A percentile compares a stretch with the other conserved stretches of the same genome.
Conservation (phyloP, 1,140 invertebrate genomes). For the Lamellibrachia luymesi region DNA sequence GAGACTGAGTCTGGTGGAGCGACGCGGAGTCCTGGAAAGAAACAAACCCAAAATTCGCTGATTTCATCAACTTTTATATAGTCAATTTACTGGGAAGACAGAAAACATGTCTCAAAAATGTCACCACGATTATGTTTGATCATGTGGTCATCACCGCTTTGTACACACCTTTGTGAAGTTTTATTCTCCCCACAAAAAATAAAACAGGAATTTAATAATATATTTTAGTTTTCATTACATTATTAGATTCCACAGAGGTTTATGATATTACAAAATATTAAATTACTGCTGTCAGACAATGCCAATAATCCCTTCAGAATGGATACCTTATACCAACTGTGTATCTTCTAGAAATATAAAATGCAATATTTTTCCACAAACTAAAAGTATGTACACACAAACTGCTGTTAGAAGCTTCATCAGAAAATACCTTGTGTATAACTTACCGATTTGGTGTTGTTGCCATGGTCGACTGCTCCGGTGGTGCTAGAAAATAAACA, state of each 20-base stretch:
- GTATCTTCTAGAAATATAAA: not conserved
- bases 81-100: not conserved
- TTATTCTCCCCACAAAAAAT: not conserved
- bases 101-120: not conserved
- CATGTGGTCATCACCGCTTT: not conserved
- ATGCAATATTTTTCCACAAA: not conserved
- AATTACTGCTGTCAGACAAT: not conserved
- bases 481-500: not conserved
- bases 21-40: not conserved
- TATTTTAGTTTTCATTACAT: not conserved
- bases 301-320: not conserved
- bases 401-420: not conserved
- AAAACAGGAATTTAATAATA: not conserved
- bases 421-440: not conserved
- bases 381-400: not conserved
- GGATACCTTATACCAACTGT: not conserved
- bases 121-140: not conserved
- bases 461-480: not conserved
- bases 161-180: no score
- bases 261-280: not conserved
- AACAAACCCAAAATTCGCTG: not conserved
- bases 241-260: not conserved
- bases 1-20: conserved; percentile 14
- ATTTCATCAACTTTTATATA: no score
- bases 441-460: not conserved